A percentile compares a stretch with the other conserved stretches of the same genome.
These are phyloP conservation scores for Dendrolimus kikuchii DNA, from an alignment of 1,140 invertebrate genomes.

Conservation along the genomic window DNA sequence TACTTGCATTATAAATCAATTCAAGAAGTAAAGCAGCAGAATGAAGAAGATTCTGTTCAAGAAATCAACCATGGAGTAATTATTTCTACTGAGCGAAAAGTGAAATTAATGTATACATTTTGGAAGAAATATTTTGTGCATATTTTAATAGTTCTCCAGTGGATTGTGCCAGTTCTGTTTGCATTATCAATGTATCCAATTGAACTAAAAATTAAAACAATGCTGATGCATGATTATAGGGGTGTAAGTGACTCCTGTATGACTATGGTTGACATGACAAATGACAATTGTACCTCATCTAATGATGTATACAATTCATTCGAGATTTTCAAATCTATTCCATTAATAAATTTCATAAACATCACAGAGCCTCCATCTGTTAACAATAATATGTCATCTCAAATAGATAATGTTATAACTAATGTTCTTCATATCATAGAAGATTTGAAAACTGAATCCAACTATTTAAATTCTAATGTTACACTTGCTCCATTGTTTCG, in stretches of 20 bases:
- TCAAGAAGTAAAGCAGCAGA: conserved; percentile 29
- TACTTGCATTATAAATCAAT: conserved; percentile 57
- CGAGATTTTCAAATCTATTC: conserved; percentile 31
- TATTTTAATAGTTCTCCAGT: conserved; percentile 39
- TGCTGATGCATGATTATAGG: conserved; percentile 26
- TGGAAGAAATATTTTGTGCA: conserved; percentile 43
- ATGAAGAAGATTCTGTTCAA: conserved; percentile 40
- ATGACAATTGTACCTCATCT: conserved; percentile 24
- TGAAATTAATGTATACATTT: conserved; percentile 22
- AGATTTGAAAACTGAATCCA: conserved; percentile 40
- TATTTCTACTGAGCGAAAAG: conserved; percentile 15
- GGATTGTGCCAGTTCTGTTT: conserved; percentile 44
- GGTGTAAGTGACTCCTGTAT: conserved; percentile 36
- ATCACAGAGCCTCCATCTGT: conserved; percentile 27
- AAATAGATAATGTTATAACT: conserved; percentile 36
- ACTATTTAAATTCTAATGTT: conserved; percentile 29
- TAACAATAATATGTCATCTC: conserved; percentile 22
- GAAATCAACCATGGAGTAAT: conserved; percentile 22
- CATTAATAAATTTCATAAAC: conserved; percentile 32
- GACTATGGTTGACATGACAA: conserved; percentile 36
- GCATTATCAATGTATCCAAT: conserved; percentile 49
- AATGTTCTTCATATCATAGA: conserved; percentile 50
- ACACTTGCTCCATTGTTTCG: conserved; percentile 26
- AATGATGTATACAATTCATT: conserved; percentile 17
- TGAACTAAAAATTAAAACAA: conserved; percentile 24